A percentile compares a stretch with the other conserved stretches of the same genome.
Evolutionary conservation across 2,888 invertebrate species (phyloP).

Genomic region (Acleris emargana): DNA sequence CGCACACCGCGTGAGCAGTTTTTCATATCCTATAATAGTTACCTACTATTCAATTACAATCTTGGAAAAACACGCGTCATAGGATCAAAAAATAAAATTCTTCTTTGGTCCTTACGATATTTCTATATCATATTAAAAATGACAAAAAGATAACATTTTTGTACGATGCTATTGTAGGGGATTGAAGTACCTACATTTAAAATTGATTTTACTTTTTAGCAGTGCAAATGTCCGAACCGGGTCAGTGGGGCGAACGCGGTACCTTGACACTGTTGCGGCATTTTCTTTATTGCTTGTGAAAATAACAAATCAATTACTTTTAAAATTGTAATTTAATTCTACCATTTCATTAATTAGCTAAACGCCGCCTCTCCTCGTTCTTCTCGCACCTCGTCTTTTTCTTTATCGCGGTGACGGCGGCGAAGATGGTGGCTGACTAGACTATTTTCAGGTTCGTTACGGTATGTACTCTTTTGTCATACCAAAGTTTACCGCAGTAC

Average conservation of each 20-base stretch:
- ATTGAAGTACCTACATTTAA: not conserved
- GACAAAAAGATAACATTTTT: not conserved
- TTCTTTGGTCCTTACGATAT: too few relatives aligned
- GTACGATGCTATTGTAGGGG: constrained; percentile 3
- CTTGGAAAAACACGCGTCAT: constrained; percentile 6
- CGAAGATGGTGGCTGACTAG: too few relatives aligned
- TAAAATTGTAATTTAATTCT: constrained; percentile 24
- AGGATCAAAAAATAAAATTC: not conserved
- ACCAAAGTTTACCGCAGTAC: too few relatives aligned
- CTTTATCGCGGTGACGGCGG: too few relatives aligned
- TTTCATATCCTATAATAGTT: constrained; percentile 25
- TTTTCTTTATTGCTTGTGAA: constrained; percentile 37
- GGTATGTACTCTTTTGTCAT: too few relatives aligned
- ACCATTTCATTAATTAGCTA: constrained; percentile 26
- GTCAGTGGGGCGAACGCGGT: constrained; percentile 60
- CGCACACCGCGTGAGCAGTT: constrained; percentile 15
- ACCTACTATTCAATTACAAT: constrained; percentile 26
- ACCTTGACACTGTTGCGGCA: constrained; percentile 58
- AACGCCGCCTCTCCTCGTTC: not conserved
- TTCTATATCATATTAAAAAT: too few relatives aligned
- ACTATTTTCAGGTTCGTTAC: too few relatives aligned
- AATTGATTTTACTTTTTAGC: constrained; percentile 22
- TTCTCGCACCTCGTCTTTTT: not conserved
- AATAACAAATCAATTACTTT: constrained; percentile 44
- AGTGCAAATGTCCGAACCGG: constrained; percentile 44